Percentiles rank a stretch among this genome's conserved stretches.
Evolutionary conservation across 2,888 invertebrate species (phyloP).

Genomic region (Epirrita christyi): DNA sequence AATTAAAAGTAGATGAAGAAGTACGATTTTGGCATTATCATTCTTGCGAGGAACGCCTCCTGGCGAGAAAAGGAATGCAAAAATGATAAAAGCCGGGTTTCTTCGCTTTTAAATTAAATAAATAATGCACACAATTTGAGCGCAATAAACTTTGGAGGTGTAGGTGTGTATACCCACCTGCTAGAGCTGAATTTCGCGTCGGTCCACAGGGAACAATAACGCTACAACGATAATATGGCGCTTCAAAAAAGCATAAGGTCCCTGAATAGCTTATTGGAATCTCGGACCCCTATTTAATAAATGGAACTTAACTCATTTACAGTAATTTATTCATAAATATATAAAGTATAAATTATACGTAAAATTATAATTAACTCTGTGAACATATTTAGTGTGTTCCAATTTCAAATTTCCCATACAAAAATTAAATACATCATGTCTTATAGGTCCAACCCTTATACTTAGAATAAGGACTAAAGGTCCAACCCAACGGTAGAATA

Average conservation of each 20-base stretch:
- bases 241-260: conserved; percentile 18
- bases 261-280: no score
- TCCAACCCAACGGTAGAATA: no score
- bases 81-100: conserved; percentile 74
- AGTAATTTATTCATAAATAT: no score
- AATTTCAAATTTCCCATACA: no score
- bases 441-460: no score
- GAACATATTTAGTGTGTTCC: no score
- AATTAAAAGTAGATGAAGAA: neutral
- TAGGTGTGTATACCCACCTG: conserved; percentile 58
- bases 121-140: conserved; percentile 83
- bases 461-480: no score
- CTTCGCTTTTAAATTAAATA: conserved; percentile 84
- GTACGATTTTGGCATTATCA: conserved; percentile 40
- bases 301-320: no score
- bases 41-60: conserved; percentile 44
- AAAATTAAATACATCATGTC: no score
- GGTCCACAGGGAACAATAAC: conserved; percentile 76
- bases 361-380: no score
- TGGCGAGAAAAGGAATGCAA: conserved; percentile 38
- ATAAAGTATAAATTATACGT: no score
- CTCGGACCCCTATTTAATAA: no score
- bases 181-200: conserved; percentile 67
- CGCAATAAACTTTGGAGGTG: conserved; percentile 79
- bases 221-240: conserved; percentile 61